Evolutionary conservation across 2,888 invertebrate genomes (phyloP), one percentile per base, ranked within the genome.

Genomic region (Cosmia trapezina): DNA sequence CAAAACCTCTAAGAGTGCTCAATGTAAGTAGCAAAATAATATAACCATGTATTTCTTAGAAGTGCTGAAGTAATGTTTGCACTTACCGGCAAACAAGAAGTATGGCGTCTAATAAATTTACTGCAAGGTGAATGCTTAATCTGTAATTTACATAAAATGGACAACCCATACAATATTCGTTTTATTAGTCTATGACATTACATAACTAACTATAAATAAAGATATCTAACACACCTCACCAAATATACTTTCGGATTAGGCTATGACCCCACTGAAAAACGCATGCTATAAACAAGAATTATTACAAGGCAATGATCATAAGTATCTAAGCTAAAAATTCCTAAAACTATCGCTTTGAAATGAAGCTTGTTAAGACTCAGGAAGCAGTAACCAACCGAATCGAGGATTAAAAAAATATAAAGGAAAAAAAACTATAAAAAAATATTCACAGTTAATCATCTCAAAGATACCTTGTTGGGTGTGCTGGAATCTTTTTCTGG

Each of bases 401-500:
- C 62, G 73, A 79, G 79, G 78, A 87, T 85, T 89, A 89, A 86
- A 85, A 77, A 87, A 87, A 84, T 73, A 84, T 60, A 51, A 67
- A 86, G 75, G 70, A 83, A 83, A 82, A 85, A 86, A 84, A 84
- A 78, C 78, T 70, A 84, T 82, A 78, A 80, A 78, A 76, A 83
- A 77, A 83, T 80, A 83, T 80, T 77, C 80, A 85, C 85, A 65
- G 76, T 84, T 77, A 89, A 86, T 89, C 91, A 89, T 91, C 90
- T 91, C 90, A 90, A 91, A 87, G 93, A 93, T 98, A 98, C 98
- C 98, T 98, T 97, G 89, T 96, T 95, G 88, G 97, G 97, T 91
- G 97, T 97, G 92, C 97, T 96, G 92, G 96, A 97, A 96, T 94
- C 97, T 97, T 97, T 97, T 94, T 97, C 97, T 92, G 96, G 96